Evolutionary conservation across 2,888 invertebrate genomes (phyloP), one percentile per base, ranked within the genome.

Genomic region (Mesochorus sp.): DNA sequence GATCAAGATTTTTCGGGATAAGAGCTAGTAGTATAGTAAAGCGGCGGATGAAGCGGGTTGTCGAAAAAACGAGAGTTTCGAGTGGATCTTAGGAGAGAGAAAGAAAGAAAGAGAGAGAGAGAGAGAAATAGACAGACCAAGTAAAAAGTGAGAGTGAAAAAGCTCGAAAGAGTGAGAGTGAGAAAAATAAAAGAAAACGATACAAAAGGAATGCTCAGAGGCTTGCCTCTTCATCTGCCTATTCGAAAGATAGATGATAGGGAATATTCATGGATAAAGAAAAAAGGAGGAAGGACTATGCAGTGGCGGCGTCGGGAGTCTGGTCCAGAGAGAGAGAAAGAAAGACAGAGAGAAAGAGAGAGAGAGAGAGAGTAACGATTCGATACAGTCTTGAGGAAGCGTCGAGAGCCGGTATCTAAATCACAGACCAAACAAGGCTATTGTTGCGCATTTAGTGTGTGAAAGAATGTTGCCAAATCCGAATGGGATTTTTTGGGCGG

Each of bases 401-500:
- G 80, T 84, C 81, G 81, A 83, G n/a, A n/a, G 81, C 77, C 81
- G 81, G 80, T 81, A 82, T 81, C 87, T 88, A 89, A 90, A 89
- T 90, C 89, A 89, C 83, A 87, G 87, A 74, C 84, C 86, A 90
- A 90, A 90, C 88, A 89, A 89, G 87, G 84, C 88, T 85, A 90
- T 89, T 89, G 89, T 90, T 88, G 87, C 84, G 84, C 88, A 88
- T 88, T 89, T 88, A 88, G 88, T 87, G 87, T 89, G 88, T 88
- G 88, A 89, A 89, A 88, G 89, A 88, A 90, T 88, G 86, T 89
- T 88, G 86, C 85, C 87, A 88, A 88, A 88, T 87, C 85, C 82
- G 83, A 80, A 74, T 71, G 64, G 78, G 62, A 79, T 80, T 74
- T 78, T 73, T 51, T 51, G 8, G 42, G 49, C 24, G 68, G 47